Percentiles rank a stretch among this genome's conserved stretches.
Evolutionary conservation across 53 echinoderm and acorn worm species (phyloP).

Genomic region (Antedon mediterranea): DNA sequence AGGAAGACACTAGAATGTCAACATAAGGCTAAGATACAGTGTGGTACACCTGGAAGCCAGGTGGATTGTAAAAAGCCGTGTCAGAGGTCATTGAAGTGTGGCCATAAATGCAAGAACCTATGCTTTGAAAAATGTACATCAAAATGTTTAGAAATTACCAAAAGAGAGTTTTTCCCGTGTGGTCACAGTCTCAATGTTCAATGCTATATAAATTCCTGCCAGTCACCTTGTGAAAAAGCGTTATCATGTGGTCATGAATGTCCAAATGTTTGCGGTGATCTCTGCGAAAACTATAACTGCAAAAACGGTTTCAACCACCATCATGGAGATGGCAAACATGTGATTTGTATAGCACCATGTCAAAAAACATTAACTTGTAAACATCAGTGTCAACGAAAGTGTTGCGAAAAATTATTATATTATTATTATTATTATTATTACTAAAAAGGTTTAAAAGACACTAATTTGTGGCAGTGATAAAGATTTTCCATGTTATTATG

Average conservation of each 20-base stretch:
- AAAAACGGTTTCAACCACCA: not conserved
- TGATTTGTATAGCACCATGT: slow-evolving; percentile 22
- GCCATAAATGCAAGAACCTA: not conserved
- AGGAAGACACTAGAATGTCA: not conserved
- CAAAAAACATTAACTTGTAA: no score
- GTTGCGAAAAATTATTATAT: not conserved
- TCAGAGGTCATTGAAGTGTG: not conserved
- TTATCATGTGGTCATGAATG: slow-evolving; percentile 33
- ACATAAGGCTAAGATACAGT: not conserved
- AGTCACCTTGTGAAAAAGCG: slow-evolving; percentile 2
- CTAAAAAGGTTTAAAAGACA: slow-evolving; percentile 12
- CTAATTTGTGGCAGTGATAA: not conserved
- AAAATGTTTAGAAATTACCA: not conserved
- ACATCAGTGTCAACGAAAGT: not conserved
- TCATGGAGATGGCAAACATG: slow-evolving; percentile 20
- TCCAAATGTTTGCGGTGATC: slow-evolving; percentile 17
- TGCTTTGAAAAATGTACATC: no score
- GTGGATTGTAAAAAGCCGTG: not conserved
- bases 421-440: not conserved
- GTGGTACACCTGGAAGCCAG: not conserved
- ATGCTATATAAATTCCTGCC: not conserved
- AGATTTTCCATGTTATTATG: not conserved
- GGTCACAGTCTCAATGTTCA: not conserved
- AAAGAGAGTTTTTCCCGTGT: not conserved
- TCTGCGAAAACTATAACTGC: slow-evolving; percentile 3